Base-by-base conservation (phyloP, 2,797 vertebrate genomes). In the Macroramphosus scolopax region DNA sequence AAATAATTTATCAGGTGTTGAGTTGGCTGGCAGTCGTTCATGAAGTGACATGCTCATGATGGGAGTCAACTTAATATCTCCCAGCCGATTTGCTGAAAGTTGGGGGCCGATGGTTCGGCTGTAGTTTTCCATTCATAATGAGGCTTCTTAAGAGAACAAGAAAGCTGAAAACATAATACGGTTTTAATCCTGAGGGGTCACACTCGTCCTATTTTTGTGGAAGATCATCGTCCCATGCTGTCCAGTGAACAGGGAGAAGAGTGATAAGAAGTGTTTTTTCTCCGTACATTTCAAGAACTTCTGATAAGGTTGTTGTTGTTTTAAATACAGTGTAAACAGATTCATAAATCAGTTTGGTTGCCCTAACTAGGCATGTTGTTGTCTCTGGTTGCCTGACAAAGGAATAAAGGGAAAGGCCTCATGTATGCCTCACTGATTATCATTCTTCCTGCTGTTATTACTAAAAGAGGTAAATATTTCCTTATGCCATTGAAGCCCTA, bases 401-500 rank as follows among this genome's bases (percentile, higher is more conserved):
- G 41, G 51, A 43, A 22, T 30, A 45, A 13, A 24, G 40, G 32
- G 51, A 69, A 54, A 39, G 22, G 44, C 40, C 30, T 29, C 17
- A 4, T 33, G 12, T 43, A 53, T 34, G 59, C 44, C 13, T 67
- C 46, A 52, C 22, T 66, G 52, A 43, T 34, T 68, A 55, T 16
- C 17, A 48, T 40, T 68, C 39, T 51, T 33, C 39, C 18, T 41
- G 42, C 30, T 78, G 72, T 78, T 80, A 57, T 80, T 60, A 43
- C 63, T 61, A 67, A 49, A 54, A 31, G 52, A 51, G 46, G 67
- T 75, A 84, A 87, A 86, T 78, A 82, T 85, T 88, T 77, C 67
- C 75, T 69, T 88, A 84, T 70, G 43, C 78, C 77, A 71, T 77
- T 82, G 63, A 82, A 56, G 51, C 45, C 40, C 32, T 59, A 52